phyloP scores from a whole-genome alignment of 2,113 vertebrate species.

The Anseranas semipalmata region DNA sequence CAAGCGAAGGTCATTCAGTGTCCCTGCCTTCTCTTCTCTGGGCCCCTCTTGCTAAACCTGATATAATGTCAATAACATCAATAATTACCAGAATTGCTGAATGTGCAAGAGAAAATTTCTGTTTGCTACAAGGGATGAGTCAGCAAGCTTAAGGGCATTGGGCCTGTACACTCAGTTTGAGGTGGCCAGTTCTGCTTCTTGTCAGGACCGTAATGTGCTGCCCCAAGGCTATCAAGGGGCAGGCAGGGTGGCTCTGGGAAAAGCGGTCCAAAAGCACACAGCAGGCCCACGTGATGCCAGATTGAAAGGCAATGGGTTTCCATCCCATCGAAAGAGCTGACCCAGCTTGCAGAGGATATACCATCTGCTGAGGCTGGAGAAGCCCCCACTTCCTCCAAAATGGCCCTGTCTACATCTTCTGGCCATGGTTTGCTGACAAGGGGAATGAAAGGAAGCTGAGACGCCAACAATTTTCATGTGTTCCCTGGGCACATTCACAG shows the following conservation, averaged over 20 bases:
- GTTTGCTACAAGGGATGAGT: not conserved
- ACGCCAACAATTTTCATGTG: not conserved
- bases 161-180: not conserved
- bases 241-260: not conserved
- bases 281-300: not conserved
- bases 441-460: constrained; percentile 10
- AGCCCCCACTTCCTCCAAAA: not conserved
- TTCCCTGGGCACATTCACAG: not conserved
- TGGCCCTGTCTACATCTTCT: not conserved
- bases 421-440: not conserved
- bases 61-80: not conserved
- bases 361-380: not conserved
- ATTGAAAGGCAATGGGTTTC: not conserved
- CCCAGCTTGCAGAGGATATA: not conserved
- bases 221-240: not conserved
- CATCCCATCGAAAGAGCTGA: not conserved
- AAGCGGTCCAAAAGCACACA: not conserved
- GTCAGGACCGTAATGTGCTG: not conserved
- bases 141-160: not conserved
- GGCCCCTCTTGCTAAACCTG: not conserved
- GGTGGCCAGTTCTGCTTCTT: not conserved
- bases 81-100: not conserved
- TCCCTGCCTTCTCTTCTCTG: not conserved
- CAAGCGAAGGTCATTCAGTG: not conserved
- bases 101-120: not conserved